Evolutionary conservation across 2,888 invertebrate species (phyloP), one percentile per base, ranked within the genome.

Genomic region (Trichogramma evanescens): DNA sequence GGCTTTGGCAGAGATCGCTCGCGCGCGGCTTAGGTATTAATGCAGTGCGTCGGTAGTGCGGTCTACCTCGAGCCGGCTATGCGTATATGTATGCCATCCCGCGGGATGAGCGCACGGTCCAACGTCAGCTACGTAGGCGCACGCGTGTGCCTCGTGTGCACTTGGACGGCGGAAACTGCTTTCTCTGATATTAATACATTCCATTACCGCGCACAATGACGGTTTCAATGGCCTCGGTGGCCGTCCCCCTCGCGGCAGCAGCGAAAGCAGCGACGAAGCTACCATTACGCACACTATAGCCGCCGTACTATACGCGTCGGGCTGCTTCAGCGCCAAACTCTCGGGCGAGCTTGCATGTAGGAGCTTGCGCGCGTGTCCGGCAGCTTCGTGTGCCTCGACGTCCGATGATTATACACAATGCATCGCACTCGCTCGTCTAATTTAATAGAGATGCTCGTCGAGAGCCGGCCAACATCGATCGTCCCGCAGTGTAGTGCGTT

Each of bases 201-300:
- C 76, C 76, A 76, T 76, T 76, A 76, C 74, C 72, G 73, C 71
- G 71, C 73, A 75, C 75, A 75, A 75, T 75, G 74, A 74, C 73
- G 71, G 73, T 70, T 71, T 72, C 73, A 74, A 75, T 74, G 73
- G 72, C 71, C 73, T 73, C 74, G 70, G 69, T 68, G 70, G 71
- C 26, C 26, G 26, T 26, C 26, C 26, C 26, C 26, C 26, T 26
- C 26, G 26, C 26, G 2, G 26, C 26, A 26, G 26, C 26, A 13
- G 13, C 13, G n/a, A n/a, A n/a, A 13, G 13, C 13, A 13, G 26
- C n/a, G n/a, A 26, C 26, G 26, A 26, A 3, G 26, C 26, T 26
- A 26, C 26, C 26, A 3, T 26, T 26, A 26, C 26, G 26, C 26
- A 3, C 26, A 26, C 26, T 26, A 26, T 26, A 26, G 26, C 9